Conservation (phyloP, 2,113 vertebrate genomes). For the pig (Sus scrofa) region DNA sequence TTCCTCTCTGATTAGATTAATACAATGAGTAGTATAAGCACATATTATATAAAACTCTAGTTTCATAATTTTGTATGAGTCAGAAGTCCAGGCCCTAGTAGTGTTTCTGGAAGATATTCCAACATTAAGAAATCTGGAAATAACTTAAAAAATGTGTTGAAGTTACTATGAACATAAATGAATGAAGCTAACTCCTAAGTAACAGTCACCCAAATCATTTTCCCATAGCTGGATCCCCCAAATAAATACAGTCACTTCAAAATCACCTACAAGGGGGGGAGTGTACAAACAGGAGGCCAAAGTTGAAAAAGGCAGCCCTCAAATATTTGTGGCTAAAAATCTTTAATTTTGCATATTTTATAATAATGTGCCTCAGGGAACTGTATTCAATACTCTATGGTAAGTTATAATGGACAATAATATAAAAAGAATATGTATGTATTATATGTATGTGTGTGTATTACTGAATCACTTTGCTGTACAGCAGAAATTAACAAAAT, state of each 20-base stretch:
- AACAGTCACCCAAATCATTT: background rate
- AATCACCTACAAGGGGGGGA: background rate
- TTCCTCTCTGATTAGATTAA: background rate
- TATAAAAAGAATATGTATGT: too few relatives aligned
- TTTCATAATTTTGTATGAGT: background rate
- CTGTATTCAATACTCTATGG: too few relatives aligned
- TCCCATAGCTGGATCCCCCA: rapidly evolving
- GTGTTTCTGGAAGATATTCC: background rate
- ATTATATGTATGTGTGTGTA: too few relatives aligned
- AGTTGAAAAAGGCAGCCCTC: background rate
- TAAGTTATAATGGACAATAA: too few relatives aligned
- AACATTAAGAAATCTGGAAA: background rate
- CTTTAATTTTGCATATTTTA: background rate
- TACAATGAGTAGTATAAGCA: background rate
- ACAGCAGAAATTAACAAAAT: too few relatives aligned
- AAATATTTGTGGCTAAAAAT: background rate
- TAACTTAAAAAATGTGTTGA: background rate
- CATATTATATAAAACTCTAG: background rate
- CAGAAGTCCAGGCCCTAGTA: background rate
- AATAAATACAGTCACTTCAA: background rate
- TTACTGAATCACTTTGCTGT: too few relatives aligned
- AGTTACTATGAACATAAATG: background rate
- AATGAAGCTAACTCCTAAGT: background rate
- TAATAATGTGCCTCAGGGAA: background rate
- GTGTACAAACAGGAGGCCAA: background rate